These are phyloP conservation scores for Melanotaenia duboulayi DNA, from an alignment of 2,113 vertebrate species.

Conservation along the genomic window DNA sequence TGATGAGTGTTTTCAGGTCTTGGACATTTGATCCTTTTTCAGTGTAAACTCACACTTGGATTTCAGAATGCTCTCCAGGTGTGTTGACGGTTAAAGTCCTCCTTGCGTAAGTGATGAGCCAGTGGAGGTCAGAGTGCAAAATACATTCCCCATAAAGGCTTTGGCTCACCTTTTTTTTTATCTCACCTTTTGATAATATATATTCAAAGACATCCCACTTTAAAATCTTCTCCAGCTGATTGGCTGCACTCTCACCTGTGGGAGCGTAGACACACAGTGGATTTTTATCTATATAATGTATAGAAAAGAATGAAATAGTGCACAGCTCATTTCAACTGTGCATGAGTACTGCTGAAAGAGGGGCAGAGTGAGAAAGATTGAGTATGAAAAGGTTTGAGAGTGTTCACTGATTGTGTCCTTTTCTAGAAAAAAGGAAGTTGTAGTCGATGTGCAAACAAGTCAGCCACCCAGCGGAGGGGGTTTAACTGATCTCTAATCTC, in stretches of 20 bases:
- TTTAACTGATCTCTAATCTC: conserved; percentile 74
- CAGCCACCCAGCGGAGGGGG: conserved; percentile 44
- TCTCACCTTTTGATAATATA: background rate
- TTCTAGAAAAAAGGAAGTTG: conserved; percentile 58
- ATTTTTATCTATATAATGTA: conserved; percentile 13
- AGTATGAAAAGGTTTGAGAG: conserved; percentile 20
- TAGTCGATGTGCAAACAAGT: conserved; percentile 54
- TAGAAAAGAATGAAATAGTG: conserved; percentile 4
- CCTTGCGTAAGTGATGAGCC: conserved; percentile 29
- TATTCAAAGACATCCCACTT: conserved; percentile 12
- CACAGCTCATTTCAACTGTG: conserved; percentile 4
- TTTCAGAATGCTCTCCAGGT: conserved; percentile 44
- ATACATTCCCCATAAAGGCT: conserved; percentile 35
- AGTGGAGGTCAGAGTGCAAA: conserved; percentile 58
- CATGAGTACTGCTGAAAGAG: conserved; percentile 12
- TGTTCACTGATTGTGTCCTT: conserved; percentile 31
- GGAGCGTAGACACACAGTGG: conserved; percentile 1
- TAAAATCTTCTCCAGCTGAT: conserved; percentile 21
- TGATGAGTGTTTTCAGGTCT: background rate
- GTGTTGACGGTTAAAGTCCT: conserved; percentile 52
- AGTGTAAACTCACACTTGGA: conserved; percentile 20
- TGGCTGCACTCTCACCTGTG: conserved; percentile 42
- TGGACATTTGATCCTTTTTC: background rate
- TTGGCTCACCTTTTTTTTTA: background rate
- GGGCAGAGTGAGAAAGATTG: conserved; percentile 3